These are phyloP conservation scores for Passer montanus DNA, from an alignment of 2,113 vertebrate genomes.

Conservation along the genomic window DNA sequence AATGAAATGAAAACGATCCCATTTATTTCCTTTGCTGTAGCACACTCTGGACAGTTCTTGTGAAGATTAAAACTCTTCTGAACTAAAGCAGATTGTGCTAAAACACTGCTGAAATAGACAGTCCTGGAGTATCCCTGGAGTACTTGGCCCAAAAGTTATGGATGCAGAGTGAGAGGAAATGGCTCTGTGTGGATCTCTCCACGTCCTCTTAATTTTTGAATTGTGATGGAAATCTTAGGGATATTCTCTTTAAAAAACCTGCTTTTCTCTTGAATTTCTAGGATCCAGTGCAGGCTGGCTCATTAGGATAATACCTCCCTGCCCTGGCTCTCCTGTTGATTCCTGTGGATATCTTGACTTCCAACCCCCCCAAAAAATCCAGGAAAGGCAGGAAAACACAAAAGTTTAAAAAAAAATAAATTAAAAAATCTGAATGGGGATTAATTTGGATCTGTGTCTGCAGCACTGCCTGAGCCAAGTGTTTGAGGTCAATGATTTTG, in stretches of 20 bases:
- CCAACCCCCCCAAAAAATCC: fast-evolving
- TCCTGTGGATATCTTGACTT: neutral
- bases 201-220: fast-evolving
- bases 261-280: neutral
- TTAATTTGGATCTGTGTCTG: neutral
- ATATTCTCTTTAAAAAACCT: neutral
- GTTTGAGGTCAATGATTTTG: neutral
- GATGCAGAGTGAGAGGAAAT: neutral
- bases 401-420: neutral
- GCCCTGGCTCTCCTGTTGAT: neutral
- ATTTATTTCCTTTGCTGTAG: conserved; percentile 52
- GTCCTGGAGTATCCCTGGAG: neutral
- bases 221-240: neutral
- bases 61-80: conserved; percentile 48
- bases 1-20: conserved; percentile 43
- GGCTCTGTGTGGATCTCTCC: neutral
- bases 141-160: neutral
- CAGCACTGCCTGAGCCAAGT: neutral
- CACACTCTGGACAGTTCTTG: conserved; percentile 27
- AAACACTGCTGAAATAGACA: neutral
- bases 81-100: neutral
- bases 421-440: neutral
- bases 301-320: neutral
- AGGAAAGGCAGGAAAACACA: neutral
- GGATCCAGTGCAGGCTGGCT: neutral